Evolutionary conservation across 2,888 invertebrate species (phyloP).

Genomic region (Andrena praecox): DNA sequence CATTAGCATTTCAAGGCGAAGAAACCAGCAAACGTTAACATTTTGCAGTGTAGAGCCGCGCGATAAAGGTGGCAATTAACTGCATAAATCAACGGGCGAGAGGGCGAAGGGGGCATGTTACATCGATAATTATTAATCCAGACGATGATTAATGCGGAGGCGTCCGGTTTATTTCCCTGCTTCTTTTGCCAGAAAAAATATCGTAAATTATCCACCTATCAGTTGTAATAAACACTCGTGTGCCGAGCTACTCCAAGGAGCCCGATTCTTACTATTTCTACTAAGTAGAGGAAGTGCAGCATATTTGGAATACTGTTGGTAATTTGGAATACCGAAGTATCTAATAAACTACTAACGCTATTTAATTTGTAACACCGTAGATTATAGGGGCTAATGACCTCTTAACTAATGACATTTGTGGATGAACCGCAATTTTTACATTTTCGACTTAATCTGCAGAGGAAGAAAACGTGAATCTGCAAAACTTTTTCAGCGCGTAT

Average conservation of each 20-base stretch:
- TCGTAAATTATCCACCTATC: slow-evolving; percentile 26
- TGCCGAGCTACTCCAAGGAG: not conserved
- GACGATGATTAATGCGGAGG: slow-evolving; percentile 49
- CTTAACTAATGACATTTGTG: too few relatives aligned
- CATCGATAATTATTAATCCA: slow-evolving; percentile 66
- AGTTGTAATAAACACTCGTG: not conserved
- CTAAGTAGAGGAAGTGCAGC: too few relatives aligned
- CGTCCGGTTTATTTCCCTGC: slow-evolving; percentile 4
- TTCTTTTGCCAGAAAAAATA: not conserved
- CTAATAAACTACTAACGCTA: too few relatives aligned
- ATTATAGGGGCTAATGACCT: too few relatives aligned
- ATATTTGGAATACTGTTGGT: too few relatives aligned
- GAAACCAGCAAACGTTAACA: slow-evolving; percentile 60
- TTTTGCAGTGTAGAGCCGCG: slow-evolving; percentile 51
- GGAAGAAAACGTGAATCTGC: too few relatives aligned
- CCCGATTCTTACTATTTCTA: too few relatives aligned
- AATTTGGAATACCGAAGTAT: too few relatives aligned
- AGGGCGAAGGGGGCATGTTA: slow-evolving; percentile 4
- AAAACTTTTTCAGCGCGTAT: too few relatives aligned
- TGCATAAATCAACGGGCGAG: slow-evolving; percentile 54
- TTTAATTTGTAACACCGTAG: too few relatives aligned
- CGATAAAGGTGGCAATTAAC: slow-evolving; percentile 54
- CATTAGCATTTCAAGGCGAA: slow-evolving; percentile 70
- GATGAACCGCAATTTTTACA: too few relatives aligned
- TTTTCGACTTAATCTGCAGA: too few relatives aligned